A percentile compares a stretch with the other conserved stretches of the same genome.
Evolutionary conservation across 2,888 invertebrate genomes (phyloP).

Genomic region (Parnassius glacialis): DNA sequence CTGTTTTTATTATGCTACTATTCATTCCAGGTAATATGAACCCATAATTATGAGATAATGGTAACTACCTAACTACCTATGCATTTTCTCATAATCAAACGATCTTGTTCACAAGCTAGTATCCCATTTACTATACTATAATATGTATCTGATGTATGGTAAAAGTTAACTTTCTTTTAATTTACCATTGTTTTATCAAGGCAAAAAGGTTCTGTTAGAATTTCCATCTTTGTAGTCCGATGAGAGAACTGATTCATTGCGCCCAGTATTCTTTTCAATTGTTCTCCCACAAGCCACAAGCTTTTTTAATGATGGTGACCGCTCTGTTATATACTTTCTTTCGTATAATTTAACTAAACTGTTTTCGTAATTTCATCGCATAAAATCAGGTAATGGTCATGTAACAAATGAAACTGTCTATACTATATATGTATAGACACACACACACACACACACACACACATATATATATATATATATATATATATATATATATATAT

Average conservation of each 20-base stretch:
- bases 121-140: slow-evolving; percentile 8
- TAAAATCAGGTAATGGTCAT: too few relatives aligned
- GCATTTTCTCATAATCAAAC: slow-evolving; percentile 16
- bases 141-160: not conserved
- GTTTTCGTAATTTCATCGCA: too few relatives aligned
- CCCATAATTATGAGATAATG: too few relatives aligned
- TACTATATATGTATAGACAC: too few relatives aligned
- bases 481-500: too few relatives aligned
- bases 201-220: slow-evolving; percentile 31
- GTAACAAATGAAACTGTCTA: too few relatives aligned
- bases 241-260: slow-evolving; percentile 29
- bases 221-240: slow-evolving; percentile 26
- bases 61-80: too few relatives aligned
- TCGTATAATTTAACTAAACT: not conserved
- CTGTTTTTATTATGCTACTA: too few relatives aligned
- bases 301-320: not conserved
- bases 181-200: slow-evolving; percentile 46
- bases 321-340: not conserved
- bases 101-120: slow-evolving; percentile 25
- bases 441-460: too few relatives aligned
- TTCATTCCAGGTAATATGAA: too few relatives aligned
- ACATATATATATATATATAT: too few relatives aligned
- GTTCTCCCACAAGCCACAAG: slow-evolving; percentile 16
- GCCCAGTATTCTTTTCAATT: slow-evolving; percentile 3
- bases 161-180: slow-evolving; percentile 42